A percentile compares a stretch with the other conserved stretches of the same genome.
These are phyloP conservation scores for Pyxicephalus adspersus DNA, from an alignment of 2,113 vertebrate genomes.

Conservation along the genomic window DNA sequence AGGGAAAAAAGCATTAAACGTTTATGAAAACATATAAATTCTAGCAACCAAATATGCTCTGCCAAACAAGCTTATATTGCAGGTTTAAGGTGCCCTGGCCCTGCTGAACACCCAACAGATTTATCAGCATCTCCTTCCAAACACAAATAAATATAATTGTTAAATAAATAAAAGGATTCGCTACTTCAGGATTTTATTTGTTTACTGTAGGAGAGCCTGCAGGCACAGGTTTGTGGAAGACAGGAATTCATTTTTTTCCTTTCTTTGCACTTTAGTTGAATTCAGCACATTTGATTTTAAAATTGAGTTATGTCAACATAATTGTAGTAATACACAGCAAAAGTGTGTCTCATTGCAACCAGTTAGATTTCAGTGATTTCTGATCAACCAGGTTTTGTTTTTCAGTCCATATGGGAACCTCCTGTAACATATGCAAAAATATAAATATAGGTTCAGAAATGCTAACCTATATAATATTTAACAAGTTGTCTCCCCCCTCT, in stretches of 20 bases:
- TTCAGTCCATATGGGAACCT: too few species aligned
- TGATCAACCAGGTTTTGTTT: too few species aligned
- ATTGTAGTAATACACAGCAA: neutral
- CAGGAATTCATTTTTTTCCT: neutral
- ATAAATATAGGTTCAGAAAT: too few species aligned
- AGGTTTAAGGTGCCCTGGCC: conserved; percentile 59
- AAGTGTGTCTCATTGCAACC: neutral
- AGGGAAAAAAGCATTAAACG: conserved; percentile 63
- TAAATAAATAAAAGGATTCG: conserved; percentile 29
- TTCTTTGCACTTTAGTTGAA: neutral
- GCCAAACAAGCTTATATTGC: conserved; percentile 62
- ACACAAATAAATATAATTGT: conserved; percentile 52
- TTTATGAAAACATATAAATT: conserved; percentile 66
- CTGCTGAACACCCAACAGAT: conserved; percentile 2
- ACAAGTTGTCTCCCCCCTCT: too few species aligned
- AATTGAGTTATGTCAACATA: neutral
- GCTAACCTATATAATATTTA: too few species aligned
- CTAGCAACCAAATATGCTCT: conserved; percentile 56
- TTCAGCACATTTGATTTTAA: neutral
- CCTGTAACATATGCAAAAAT: too few species aligned
- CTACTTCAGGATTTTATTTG: conserved; percentile 33
- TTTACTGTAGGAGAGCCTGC: conserved; percentile 22
- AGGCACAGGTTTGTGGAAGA: neutral
- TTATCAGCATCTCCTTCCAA: conserved; percentile 27
- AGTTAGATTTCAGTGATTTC: too few species aligned